Percentiles rank a stretch among this genome's conserved stretches.
Conservation (phyloP, 2,888 invertebrate species). For the Drosophila recens region DNA sequence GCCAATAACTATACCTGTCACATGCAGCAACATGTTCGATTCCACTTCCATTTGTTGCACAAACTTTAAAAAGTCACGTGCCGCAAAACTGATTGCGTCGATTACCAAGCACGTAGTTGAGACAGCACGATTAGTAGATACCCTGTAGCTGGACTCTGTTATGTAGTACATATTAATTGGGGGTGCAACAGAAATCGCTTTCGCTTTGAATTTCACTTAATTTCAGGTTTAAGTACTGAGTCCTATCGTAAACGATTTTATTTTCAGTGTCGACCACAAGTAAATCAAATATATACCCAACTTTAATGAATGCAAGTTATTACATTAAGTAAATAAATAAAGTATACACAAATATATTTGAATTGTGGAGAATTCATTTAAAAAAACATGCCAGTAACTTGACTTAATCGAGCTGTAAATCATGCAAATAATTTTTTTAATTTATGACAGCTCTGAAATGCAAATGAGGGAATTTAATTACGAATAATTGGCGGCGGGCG, state of each 20-base stretch:
- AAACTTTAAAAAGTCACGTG: slow-evolving; percentile 55
- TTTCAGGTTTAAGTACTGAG: too few species aligned
- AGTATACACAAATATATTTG: slow-evolving; percentile 48
- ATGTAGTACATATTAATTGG: not conserved
- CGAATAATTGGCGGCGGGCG: slow-evolving; percentile 7
- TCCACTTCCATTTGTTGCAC: slow-evolving; percentile 13
- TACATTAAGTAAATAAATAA: not conserved
- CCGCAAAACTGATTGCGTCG: slow-evolving; percentile 49
- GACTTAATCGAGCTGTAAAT: slow-evolving; percentile 31
- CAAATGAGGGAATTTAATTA: slow-evolving; percentile 55
- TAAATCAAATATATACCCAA: not conserved
- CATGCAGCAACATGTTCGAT: slow-evolving; percentile 25
- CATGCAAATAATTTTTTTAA: slow-evolving; percentile 34
- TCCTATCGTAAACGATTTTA: too few species aligned
- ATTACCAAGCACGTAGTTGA: not conserved
- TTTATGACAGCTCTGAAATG: slow-evolving; percentile 37
- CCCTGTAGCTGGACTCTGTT: not conserved
- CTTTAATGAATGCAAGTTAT: not conserved
- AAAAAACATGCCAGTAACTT: not conserved
- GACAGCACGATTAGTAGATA: not conserved
- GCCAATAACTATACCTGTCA: slow-evolving; percentile 48
- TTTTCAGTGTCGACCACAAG: not conserved
- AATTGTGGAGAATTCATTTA: slow-evolving; percentile 37
- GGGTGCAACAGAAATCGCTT: too few species aligned
- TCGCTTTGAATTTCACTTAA: too few species aligned